Percentiles rank a stretch among this genome's conserved stretches.
phyloP scores from a whole-genome alignment of 2,888 invertebrate genomes.

The Aplocera efformata region DNA sequence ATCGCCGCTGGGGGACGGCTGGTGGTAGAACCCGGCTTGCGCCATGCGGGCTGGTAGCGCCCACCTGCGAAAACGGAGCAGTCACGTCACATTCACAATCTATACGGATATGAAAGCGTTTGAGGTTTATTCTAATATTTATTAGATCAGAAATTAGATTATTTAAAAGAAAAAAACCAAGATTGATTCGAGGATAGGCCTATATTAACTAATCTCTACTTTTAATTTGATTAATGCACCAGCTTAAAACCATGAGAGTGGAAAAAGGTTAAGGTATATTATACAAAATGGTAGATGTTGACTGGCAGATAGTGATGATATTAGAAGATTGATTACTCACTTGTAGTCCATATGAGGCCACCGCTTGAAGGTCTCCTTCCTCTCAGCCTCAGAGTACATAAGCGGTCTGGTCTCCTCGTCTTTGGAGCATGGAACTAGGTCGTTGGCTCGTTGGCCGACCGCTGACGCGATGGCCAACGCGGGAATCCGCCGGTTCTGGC shows the following conservation, averaged over 20 bases:
- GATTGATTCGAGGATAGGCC: too few relatives aligned
- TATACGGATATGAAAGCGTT: too few relatives aligned
- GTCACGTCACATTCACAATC: too few relatives aligned
- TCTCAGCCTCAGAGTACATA: conserved; percentile 96
- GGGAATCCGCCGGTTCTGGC: conserved; percentile 90
- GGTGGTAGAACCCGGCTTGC: conserved; percentile 97
- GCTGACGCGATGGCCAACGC: conserved; percentile 94
- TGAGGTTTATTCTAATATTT: too few relatives aligned
- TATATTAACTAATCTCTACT: too few relatives aligned
- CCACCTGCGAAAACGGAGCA: conserved; percentile 85
- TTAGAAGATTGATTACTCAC: conserved; percentile 68
- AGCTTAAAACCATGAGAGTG: too few relatives aligned
- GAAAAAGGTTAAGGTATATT: too few relatives aligned
- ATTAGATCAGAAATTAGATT: too few relatives aligned
- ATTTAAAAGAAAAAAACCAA: too few relatives aligned
- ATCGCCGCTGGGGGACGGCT: conserved; percentile 93
- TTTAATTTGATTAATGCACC: too few relatives aligned
- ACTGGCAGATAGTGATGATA: not conserved
- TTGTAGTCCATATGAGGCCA: conserved; percentile 99
- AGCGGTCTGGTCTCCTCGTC: conserved; percentile 72
- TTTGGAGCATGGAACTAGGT: conserved; percentile 83
- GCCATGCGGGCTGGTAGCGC: conserved; percentile 97
- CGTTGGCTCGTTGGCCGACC: conserved; percentile 91
- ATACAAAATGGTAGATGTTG: too few relatives aligned
- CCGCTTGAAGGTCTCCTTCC: conserved; percentile 93